These are phyloP conservation scores for Saccostrea glomerata DNA, from an alignment of 1,140 invertebrate genomes.

Conservation along the genomic window DNA sequence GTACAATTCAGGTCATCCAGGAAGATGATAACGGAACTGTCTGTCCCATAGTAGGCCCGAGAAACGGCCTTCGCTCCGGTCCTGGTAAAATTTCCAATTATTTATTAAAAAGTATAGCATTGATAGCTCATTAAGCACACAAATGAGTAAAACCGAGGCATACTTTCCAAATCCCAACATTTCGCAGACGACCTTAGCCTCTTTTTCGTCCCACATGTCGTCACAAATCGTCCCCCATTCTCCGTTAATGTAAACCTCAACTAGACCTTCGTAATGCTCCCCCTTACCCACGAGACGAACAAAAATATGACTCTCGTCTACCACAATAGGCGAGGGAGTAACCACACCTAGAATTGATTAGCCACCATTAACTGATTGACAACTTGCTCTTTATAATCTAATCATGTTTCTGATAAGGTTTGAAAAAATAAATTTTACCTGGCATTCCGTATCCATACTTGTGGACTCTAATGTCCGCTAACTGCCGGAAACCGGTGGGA, in stretches of 20 bases:
- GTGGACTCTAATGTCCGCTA: constrained; percentile 64
- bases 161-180: constrained; percentile 82
- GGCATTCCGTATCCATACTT: constrained; percentile 65
- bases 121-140: too few species aligned
- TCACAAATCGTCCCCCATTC: constrained; percentile 95
- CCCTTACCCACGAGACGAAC: constrained; percentile 71
- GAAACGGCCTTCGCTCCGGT: constrained; percentile 39
- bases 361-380: too few species aligned
- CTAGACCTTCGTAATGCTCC: constrained; percentile 85
- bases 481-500: constrained; percentile 59
- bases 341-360: constrained; percentile 48
- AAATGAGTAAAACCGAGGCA: background rate
- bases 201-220: constrained; percentile 92
- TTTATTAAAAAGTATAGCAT: background rate
- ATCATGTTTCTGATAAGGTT: too few species aligned
- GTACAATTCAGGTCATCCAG: constrained; percentile 83
- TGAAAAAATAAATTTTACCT: constrained; percentile 44
- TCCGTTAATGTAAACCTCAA: constrained; percentile 91
- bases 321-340: constrained; percentile 56
- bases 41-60: constrained; percentile 73
- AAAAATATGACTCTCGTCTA: constrained; percentile 61
- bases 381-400: too few species aligned
- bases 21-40: constrained; percentile 54
- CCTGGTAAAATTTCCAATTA: background rate
- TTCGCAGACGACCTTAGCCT: constrained; percentile 90